These are phyloP conservation scores for Mongoloraphidia duomilia DNA, from an alignment of 2,888 invertebrate genomes.

Conservation along the genomic window DNA sequence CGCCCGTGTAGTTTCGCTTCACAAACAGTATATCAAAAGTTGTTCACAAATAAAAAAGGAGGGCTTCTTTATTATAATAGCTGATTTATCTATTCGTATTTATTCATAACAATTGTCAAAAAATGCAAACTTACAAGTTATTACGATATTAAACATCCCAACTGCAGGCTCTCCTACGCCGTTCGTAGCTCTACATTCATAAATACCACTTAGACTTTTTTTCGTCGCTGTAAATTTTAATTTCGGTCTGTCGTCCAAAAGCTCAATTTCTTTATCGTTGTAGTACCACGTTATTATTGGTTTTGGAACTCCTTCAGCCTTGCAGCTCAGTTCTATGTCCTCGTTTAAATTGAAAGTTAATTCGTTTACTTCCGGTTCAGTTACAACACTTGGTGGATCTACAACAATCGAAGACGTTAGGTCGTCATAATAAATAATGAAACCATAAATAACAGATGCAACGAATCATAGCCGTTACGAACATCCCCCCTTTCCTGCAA, in stretches of 20 bases:
- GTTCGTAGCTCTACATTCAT: constrained; percentile 58
- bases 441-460: too few relatives aligned
- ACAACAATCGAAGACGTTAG: constrained; percentile 7
- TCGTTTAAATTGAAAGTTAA: constrained; percentile 60
- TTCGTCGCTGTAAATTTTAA: constrained; percentile 51
- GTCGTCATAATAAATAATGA: too few relatives aligned
- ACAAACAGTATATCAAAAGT: too few relatives aligned
- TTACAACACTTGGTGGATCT: constrained; percentile 56
- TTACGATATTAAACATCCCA: constrained; percentile 50
- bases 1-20: too few relatives aligned
- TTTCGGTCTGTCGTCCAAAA: constrained; percentile 43
- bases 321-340: constrained; percentile 59
- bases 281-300: constrained; percentile 59
- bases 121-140: constrained; percentile 45
- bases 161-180: constrained; percentile 59
- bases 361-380: constrained; percentile 52
- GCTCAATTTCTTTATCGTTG: constrained; percentile 45
- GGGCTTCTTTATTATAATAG: not conserved
- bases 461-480: too few relatives aligned
- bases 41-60: too few relatives aligned
- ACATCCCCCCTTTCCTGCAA: too few relatives aligned
- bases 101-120: not conserved
- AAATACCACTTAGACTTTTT: constrained; percentile 51
- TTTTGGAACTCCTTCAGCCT: constrained; percentile 52
- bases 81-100: not conserved